phyloP scores from a whole-genome alignment of 2,113 vertebrate species.

The Prinia subflava region DNA sequence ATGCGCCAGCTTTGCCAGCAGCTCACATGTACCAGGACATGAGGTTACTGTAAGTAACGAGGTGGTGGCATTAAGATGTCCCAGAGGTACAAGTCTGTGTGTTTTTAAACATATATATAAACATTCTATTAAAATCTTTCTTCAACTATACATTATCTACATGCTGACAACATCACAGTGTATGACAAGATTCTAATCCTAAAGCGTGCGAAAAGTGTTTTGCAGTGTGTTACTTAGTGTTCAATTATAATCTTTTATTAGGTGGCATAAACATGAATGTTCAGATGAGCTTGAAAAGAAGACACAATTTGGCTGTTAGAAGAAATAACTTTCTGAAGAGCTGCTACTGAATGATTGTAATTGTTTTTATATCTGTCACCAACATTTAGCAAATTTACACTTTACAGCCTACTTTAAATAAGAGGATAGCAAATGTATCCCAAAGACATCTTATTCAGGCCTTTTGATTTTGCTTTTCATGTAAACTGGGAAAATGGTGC shows the following conservation, averaged over 20 bases:
- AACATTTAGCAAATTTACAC: background rate
- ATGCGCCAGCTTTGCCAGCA: background rate
- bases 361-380: background rate
- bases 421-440: background rate
- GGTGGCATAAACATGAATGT: background rate
- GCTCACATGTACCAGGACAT: background rate
- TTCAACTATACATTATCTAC: background rate
- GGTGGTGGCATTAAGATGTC: background rate
- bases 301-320: background rate
- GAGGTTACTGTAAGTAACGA: background rate
- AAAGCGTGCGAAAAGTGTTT: background rate
- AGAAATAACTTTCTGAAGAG: background rate
- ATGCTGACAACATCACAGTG: background rate
- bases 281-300: background rate
- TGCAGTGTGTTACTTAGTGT: background rate
- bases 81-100: background rate
- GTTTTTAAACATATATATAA: background rate
- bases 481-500: background rate
- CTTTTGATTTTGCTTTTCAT: background rate
- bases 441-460: background rate
- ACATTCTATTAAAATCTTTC: background rate
- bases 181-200: background rate
- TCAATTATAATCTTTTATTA: background rate
- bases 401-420: background rate
- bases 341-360: rapidly evolving